Conservation (phyloP, 2,888 invertebrate genomes). For the Aleiodes leptofemur region DNA sequence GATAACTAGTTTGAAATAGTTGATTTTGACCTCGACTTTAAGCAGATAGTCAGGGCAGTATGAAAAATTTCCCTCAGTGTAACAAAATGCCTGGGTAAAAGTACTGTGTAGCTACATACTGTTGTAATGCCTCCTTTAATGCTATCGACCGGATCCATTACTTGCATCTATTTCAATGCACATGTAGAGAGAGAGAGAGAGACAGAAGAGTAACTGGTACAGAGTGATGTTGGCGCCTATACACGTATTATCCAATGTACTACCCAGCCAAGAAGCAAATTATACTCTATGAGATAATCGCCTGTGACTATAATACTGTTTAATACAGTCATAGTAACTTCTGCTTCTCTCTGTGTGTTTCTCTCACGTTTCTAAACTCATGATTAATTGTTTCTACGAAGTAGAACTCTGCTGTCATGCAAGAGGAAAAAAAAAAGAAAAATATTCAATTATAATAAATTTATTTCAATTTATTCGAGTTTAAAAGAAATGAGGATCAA, state of each 20-base stretch:
- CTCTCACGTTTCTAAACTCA: slow-evolving; percentile 12
- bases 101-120: neutral
- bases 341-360: neutral
- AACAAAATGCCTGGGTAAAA: too few species aligned
- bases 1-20: too few species aligned
- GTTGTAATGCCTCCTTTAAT: slow-evolving; percentile 5
- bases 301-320: slow-evolving; percentile 51
- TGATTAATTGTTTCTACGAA: slow-evolving; percentile 42
- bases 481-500: neutral
- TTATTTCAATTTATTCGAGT: slow-evolving; percentile 9
- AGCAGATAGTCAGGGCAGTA: too few species aligned
- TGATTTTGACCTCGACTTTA: too few species aligned
- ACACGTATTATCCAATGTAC: slow-evolving; percentile 65
- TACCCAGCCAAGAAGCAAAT: slow-evolving; percentile 55
- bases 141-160: slow-evolving; percentile 42
- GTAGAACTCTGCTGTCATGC: neutral
- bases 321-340: slow-evolving; percentile 3
- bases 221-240: slow-evolving; percentile 63
- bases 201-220: slow-evolving; percentile 41
- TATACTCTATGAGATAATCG: slow-evolving; percentile 65
- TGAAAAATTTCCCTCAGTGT: too few species aligned
- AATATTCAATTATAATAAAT: slow-evolving; percentile 23
- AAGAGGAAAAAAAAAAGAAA: neutral
- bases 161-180: slow-evolving; percentile 32
- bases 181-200: neutral